Base-by-base conservation (phyloP, 2,888 invertebrate genomes). In the Pinctada fucata region DNA sequence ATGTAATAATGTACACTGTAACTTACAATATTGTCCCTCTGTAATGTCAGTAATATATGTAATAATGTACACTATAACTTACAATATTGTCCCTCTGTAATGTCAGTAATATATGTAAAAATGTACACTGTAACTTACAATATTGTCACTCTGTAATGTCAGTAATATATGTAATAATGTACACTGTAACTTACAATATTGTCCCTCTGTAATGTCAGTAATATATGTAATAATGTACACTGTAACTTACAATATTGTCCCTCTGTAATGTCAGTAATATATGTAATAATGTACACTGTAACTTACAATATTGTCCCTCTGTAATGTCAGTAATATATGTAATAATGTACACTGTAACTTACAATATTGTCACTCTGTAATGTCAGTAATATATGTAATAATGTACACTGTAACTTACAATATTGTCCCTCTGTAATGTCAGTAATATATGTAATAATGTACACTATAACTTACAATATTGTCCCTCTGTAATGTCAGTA, bases 1-100 rank as follows among this genome's bases (percentile, higher is more conserved):
- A n/a, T n/a, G n/a, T n/a, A 31, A 31, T 31, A 31, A 31, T 31
- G 31, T 31, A 31, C 31, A 31, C 31, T 31, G 31, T 50, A 3
- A 51, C 6, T n/a, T 47, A 3, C 3, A 10, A 10, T 58, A 58
- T 58, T 58, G 58, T 13, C 13, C 66, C 82, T 80, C 67, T 88
- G 80, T 74, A 89, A 73, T 4, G 86, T 85, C 49, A 90, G 70
- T 10, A 90, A 71, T 16, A 87, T 83, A n/a, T n/a, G n/a, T n/a
- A 31, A 31, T 31, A 31, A 31, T 31, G 31, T 31, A 31, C 31
- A 31, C 31, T 31, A 1, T 50, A 3, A 51, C 6, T n/a, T 47
- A 3, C 3, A 10, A 10, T 58, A 58, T 58, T 58, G 58, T 13
- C 13, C 66, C 82, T 80, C 67, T 88, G 80, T 74, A 89, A 73